Conservation (phyloP, 2,113 vertebrate species). For the Sinocyclocheilus rhinocerous region DNA sequence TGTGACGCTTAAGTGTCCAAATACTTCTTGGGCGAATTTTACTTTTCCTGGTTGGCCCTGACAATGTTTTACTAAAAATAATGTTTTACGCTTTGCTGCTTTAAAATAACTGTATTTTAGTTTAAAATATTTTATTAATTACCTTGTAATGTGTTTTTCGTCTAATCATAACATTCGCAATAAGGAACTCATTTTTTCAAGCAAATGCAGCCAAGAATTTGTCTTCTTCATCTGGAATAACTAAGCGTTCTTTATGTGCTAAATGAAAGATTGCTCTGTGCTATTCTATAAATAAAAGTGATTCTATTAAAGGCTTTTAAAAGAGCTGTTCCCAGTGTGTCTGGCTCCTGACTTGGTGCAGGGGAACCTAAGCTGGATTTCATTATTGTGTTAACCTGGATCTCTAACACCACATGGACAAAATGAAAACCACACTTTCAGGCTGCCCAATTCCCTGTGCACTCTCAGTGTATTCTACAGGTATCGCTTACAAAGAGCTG, state of each 20-base stretch:
- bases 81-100: background rate
- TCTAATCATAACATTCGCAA: background rate
- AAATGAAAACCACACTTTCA: conserved; percentile 71
- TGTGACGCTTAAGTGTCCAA: background rate
- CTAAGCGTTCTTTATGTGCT: conserved; percentile 13
- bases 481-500: conserved; percentile 65
- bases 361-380: conserved; percentile 61
- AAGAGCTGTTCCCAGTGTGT: conserved; percentile 65
- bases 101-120: background rate
- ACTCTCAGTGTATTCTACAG: conserved; percentile 64
- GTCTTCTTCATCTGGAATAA: conserved; percentile 7
- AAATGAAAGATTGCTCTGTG: conserved; percentile 26
- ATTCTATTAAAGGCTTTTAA: conserved; percentile 54
- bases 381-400: conserved; percentile 75
- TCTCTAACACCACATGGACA: conserved; percentile 62
- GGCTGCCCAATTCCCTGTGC: conserved; percentile 60
- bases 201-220: background rate
- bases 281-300: conserved; percentile 47
- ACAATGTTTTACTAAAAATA: background rate
- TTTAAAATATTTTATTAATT: background rate
- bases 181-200: background rate
- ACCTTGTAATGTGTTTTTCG: background rate
- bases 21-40: background rate
- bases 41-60: background rate
- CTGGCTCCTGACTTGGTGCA: conserved; percentile 66